Evolutionary conservation across 2,113 vertebrate genomes (phyloP).

Genomic region (Menidia beryllina): DNA sequence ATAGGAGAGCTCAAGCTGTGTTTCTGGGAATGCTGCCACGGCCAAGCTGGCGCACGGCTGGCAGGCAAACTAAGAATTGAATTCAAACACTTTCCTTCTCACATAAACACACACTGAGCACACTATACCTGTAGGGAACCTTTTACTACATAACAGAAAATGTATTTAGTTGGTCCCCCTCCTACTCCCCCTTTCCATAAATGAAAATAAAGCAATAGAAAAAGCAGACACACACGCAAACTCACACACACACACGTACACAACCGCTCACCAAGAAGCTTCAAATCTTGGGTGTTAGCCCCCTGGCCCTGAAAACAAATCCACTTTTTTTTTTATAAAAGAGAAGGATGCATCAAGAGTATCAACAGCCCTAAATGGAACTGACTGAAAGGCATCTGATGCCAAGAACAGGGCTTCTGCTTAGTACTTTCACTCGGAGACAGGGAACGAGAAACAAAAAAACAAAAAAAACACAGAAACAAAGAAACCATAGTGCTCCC

Average conservation of each 20-base stretch:
- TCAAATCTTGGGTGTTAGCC: not conserved
- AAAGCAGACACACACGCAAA: too few relatives aligned
- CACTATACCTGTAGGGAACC: conserved; percentile 10
- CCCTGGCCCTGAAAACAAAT: not conserved
- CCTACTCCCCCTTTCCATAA: too few relatives aligned
- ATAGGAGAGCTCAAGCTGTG: conserved; percentile 78
- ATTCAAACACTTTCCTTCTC: conserved; percentile 33
- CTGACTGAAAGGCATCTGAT: conserved; percentile 4
- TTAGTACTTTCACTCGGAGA: conserved; percentile 48
- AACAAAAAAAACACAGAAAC: too few relatives aligned
- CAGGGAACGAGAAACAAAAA: conserved; percentile 1
- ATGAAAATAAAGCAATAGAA: conserved; percentile 16
- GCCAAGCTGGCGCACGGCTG: conserved; percentile 61
- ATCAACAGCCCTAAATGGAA: conserved; percentile 15
- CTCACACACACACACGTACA: too few relatives aligned
- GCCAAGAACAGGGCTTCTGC: conserved; percentile 33
- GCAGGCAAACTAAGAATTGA: conserved; percentile 44
- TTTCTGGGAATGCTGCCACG: conserved; percentile 81
- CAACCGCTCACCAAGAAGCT: not conserved
- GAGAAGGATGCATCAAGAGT: conserved; percentile 8
- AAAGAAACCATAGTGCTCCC: conserved; percentile 29
- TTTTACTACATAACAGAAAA: too few relatives aligned
- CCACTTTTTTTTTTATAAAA: conserved; percentile 4
- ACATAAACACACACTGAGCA: conserved; percentile 9
- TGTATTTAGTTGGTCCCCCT: too few relatives aligned